These are phyloP conservation scores for Agrochola litura DNA, from an alignment of 2,888 invertebrate species.

Conservation along the genomic window DNA sequence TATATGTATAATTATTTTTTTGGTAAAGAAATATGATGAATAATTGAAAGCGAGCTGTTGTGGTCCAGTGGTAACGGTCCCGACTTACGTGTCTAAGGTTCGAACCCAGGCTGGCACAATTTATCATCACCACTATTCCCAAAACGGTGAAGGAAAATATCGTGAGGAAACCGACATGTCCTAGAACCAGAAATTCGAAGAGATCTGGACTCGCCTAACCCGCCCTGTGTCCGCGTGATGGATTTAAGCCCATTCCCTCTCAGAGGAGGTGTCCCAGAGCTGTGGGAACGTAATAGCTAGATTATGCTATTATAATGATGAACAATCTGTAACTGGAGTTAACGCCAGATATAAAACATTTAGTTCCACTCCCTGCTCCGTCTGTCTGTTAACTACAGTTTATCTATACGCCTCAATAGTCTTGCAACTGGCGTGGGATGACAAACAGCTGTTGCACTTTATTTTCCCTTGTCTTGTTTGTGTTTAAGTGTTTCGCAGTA, in stretches of 20 bases:
- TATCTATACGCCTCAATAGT: not conserved
- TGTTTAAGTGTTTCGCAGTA: constrained; percentile 8
- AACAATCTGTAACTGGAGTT: not conserved
- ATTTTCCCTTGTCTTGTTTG: constrained; percentile 12
- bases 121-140: not conserved
- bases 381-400: not conserved
- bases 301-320: not conserved
- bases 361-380: not conserved
- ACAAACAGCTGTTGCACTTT: constrained; percentile 30
- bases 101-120: not conserved
- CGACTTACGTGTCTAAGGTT: not conserved
- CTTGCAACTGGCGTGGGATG: constrained; percentile 6
- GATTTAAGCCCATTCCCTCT: not conserved
- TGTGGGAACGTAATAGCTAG: not conserved
- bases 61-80: not conserved
- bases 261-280: not conserved
- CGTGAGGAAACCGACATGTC: not conserved
- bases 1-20: too few relatives aligned
- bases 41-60: not conserved
- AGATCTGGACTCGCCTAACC: not conserved
- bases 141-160: not conserved
- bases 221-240: not conserved
- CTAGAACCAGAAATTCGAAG: not conserved
- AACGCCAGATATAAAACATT: not conserved
- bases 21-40: not conserved